Evolutionary conservation across 2,888 invertebrate species (phyloP), one percentile per base, ranked within the genome.

Genomic region (Acrobasis consociella): DNA sequence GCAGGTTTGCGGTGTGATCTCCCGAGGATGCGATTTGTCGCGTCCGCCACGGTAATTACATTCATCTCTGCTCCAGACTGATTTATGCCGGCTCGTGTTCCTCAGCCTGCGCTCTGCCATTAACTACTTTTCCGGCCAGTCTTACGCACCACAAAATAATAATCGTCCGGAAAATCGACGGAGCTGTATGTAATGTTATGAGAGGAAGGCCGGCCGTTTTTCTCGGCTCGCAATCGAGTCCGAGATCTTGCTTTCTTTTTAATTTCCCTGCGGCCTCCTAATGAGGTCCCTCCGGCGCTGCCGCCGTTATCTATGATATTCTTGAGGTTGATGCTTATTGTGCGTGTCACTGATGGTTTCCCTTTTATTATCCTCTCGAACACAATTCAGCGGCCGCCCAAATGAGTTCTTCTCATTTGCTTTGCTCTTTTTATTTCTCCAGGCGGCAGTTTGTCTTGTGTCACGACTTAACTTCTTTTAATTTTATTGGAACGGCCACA

Each of bases 251-350:
- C 84, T 93, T 92, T 91, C 92, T 92, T 92, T 92, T 92, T 92
- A 93, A 93, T 93, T 93, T 93, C 93, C 93, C 93, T 87, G 88
- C 89, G 92, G 92, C 81, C 90, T 86, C 89, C 91, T 92, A 92
- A 92, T 92, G 92, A 92, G 90, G 85, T 90, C 92, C 88, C 90
- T 77, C 80, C 81, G 87, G 86, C 85, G 83, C 78, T 46, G 77
- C 78, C 82, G 88, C 87, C 85, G 89, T 92, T 92, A 91, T 92
- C 91, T 92, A 92, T 92, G 92, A 92, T 92, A 92, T 92, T 92
- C 90, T 91, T 90, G 92, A 91, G 92, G 91, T 91, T 92, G 92
- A 92, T 92, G 91, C 92, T 92, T 90, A 92, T 92, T 92, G 92
- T 92, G 92, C 92, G 92, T 92, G 92, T 91, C 92, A 92, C 91